Evolutionary conservation across 1,140 invertebrate genomes (phyloP).

Genomic region (Thalassaphorura encarpata): DNA sequence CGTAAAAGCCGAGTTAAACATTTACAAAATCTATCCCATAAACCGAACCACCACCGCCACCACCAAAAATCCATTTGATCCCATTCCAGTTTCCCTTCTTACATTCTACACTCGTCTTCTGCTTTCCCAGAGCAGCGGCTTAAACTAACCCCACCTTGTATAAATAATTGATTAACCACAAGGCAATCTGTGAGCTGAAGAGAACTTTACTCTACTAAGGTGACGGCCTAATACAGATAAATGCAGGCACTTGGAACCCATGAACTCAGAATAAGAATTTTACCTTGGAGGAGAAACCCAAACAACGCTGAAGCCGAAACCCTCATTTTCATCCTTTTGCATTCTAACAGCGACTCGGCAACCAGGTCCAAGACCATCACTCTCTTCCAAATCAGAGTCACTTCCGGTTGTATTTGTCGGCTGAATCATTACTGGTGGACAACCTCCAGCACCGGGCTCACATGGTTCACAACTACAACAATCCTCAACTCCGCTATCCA

Average conservation of each 20-base stretch:
- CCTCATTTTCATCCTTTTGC: no score
- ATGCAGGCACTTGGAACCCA: not conserved
- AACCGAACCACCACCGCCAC: constrained; percentile 4
- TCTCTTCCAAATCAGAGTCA: no score
- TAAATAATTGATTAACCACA: not conserved
- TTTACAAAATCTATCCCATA: constrained; percentile 19
- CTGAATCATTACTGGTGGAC: no score
- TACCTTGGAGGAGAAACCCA: constrained; percentile 31
- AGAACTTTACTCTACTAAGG: not conserved
- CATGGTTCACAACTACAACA: no score
- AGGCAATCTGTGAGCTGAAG: not conserved
- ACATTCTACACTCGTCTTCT: not conserved
- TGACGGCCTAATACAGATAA: not conserved
- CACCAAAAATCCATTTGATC: not conserved
- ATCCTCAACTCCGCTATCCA: constrained; percentile 30
- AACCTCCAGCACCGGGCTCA: no score
- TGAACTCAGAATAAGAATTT: not conserved
- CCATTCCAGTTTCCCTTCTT: not conserved
- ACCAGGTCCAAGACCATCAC: no score
- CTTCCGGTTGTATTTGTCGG: no score
- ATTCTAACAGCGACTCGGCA: no score
- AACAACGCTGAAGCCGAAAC: constrained; percentile 29
- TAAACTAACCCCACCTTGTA: not conserved
- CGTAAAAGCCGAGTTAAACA: constrained; percentile 24
- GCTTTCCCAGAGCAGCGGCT: not conserved